Percentiles rank a stretch among this genome's conserved stretches.
phyloP scores from a whole-genome alignment of 2,888 invertebrate species.

The Gasteruption jaculator region DNA sequence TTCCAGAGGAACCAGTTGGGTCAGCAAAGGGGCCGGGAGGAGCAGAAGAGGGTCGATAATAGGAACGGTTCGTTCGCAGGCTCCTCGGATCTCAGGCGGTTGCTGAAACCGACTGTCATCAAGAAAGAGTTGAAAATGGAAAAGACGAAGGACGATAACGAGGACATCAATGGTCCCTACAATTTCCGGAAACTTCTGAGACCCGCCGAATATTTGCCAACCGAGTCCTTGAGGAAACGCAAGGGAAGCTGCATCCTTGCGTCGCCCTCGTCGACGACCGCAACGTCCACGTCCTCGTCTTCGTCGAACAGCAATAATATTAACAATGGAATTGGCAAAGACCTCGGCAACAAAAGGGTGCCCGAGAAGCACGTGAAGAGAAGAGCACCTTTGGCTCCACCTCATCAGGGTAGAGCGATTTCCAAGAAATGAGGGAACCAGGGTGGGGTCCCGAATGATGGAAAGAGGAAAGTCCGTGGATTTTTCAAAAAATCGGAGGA shows the following conservation, averaged over 20 bases:
- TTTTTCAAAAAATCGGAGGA: too few species aligned
- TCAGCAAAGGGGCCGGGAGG: too few species aligned
- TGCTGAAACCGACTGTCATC: slow-evolving; percentile 34
- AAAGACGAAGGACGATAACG: slow-evolving; percentile 49
- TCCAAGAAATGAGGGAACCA: slow-evolving; percentile 17
- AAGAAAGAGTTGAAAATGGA: slow-evolving; percentile 28
- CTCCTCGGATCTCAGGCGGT: slow-evolving; percentile 33
- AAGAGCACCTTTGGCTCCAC: slow-evolving; percentile 41
- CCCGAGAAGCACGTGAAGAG: slow-evolving; percentile 42
- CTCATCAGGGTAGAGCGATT: slow-evolving; percentile 25
- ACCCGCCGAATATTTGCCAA: slow-evolving; percentile 63
- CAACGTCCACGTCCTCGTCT: too few species aligned
- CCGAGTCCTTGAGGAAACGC: slow-evolving; percentile 65
- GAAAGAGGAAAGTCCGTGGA: too few species aligned
- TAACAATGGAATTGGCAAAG: too few species aligned
- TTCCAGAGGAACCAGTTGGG: too few species aligned
- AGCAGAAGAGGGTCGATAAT: too few species aligned
- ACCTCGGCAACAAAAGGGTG: slow-evolving; percentile 29
- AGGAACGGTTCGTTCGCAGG: slow-evolving; percentile 25
- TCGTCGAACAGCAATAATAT: too few species aligned
- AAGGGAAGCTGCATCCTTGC: slow-evolving; percentile 54
- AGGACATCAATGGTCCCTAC: slow-evolving; percentile 63
- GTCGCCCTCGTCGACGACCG: too few species aligned
- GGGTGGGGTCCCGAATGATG: too few species aligned
- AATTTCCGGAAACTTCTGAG: slow-evolving; percentile 64